Evolutionary conservation across 2,888 invertebrate species (phyloP), one percentile per base, ranked within the genome.

Genomic region (Phortica okadai): DNA sequence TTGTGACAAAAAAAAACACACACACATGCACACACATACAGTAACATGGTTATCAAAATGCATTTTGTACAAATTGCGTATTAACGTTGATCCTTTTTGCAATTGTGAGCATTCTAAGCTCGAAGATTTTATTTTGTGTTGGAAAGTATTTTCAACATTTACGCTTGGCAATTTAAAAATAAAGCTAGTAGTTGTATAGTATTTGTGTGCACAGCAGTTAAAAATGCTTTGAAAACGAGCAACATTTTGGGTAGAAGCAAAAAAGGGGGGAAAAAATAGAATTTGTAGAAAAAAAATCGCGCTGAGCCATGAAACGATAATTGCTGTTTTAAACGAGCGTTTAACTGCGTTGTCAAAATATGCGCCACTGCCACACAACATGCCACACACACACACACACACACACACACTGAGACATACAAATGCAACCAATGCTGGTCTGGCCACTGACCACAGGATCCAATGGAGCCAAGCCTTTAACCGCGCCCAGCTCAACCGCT

Each of bases 271-370:
- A 7, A 64, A 50, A 8, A 50, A 50, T 11, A 7, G 2, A 11
- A 50, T 8, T 50, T 0, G 8, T 8, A 5, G 50, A 50, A 50
- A 50, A 45, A 45, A 50, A 11, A 14, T 50, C 14, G 45, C 69
- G 45, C 44, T 25, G 50, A 16, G 69, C 69, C 16, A 69, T 69
- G 69, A 69, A 45, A 69, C 69, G 69, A 69, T 69, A 69, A 69
- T 69, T 69, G 69, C 69, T 69, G 45, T 69, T 69, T 69, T 69
- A 69, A 69, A 69, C 69, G 69, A 69, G 69, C 69, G 50, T 45
- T 69, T 69, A 69, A 69, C 69, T 69, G 69, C 69, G 69, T 69
- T 69, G 69, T 69, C 69, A 69, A 69, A 69, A 50, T 50, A 67
- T 67, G 62, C 62, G 50, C 50, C 62, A 59, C 16, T 16, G 59